These are phyloP conservation scores for Euzetes globulus DNA, from an alignment of 2,888 invertebrate genomes.

Conservation along the genomic window DNA sequence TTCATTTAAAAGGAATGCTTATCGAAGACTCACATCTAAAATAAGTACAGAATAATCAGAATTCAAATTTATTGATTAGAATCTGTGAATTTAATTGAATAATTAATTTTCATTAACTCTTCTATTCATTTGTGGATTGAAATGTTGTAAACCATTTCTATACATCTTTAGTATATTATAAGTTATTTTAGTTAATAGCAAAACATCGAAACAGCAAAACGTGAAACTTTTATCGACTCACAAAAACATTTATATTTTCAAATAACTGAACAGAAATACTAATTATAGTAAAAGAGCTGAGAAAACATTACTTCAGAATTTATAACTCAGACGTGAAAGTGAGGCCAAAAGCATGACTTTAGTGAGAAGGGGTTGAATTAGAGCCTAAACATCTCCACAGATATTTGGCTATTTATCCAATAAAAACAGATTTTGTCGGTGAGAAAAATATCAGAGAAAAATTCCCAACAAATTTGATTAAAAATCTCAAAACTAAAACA, in stretches of 20 bases:
- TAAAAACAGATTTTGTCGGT: too few species aligned
- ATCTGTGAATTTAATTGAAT: neutral
- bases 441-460: too few species aligned
- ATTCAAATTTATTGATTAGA: neutral
- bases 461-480: neutral
- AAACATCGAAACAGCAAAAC: neutral
- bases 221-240: neutral
- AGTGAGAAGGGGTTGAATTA: neutral
- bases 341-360: slow-evolving; percentile 2
- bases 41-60: too few species aligned
- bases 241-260: neutral
- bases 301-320: neutral
- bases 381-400: too few species aligned
- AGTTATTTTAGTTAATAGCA: neutral
- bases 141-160: neutral
- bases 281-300: neutral
- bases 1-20: too few species aligned
- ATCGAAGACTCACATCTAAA: too few species aligned
- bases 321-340: slow-evolving; percentile 16
- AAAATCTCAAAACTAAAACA: neutral
- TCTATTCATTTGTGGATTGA: neutral
- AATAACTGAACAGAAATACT: slow-evolving; percentile 4
- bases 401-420: too few species aligned
- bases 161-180: neutral
- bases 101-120: neutral